phyloP scores from a whole-genome alignment of 2,113 vertebrate genomes.

The Lasiurus cinereus region DNA sequence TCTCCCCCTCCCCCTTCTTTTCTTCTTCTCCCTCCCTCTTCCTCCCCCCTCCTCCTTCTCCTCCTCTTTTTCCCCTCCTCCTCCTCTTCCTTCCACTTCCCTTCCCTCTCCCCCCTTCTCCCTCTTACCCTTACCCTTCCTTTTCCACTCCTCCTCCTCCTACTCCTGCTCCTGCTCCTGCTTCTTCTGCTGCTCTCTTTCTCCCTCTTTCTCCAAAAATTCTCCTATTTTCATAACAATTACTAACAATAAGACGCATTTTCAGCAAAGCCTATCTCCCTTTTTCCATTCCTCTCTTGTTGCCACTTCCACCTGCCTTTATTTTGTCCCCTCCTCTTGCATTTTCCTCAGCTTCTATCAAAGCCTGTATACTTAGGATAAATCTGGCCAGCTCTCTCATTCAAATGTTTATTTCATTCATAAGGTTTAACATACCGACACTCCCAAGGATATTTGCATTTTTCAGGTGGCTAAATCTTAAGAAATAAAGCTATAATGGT shows the following conservation, averaged over 20 bases:
- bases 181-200: neutral
- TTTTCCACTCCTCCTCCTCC: too few relatives aligned
- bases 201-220: neutral
- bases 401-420: neutral
- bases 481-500: neutral
- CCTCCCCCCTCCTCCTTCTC: too few relatives aligned
- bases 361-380: neutral
- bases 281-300: neutral
- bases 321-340: neutral
- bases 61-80: too few relatives aligned
- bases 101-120: too few relatives aligned
- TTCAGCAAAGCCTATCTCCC: neutral
- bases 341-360: neutral
- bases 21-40: too few relatives aligned
- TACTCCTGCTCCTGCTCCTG: neutral
- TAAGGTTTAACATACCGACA: neutral
- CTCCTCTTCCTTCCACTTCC: too few relatives aligned
- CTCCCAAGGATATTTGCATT: neutral
- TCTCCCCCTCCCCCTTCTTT: neutral
- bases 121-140: too few relatives aligned
- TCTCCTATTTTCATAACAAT: neutral
- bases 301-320: neutral
- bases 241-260: neutral
- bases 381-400: neutral
- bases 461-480: slow-evolving; percentile 59